Evolutionary conservation across 2,797 vertebrate species (phyloP).

Genomic region (Neoniphon sammara): DNA sequence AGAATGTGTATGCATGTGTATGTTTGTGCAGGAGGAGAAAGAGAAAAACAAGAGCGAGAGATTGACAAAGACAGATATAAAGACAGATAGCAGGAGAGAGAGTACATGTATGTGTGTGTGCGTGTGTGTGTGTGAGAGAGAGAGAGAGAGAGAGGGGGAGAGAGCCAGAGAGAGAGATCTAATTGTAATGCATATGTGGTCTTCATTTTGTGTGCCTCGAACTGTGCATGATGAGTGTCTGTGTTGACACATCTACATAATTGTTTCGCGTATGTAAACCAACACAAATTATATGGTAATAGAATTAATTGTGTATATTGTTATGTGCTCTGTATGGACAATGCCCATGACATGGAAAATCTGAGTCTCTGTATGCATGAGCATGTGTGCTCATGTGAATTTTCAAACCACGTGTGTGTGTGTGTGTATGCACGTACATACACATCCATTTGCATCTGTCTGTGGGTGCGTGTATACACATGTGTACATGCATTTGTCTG

Average conservation of each 20-base stretch:
- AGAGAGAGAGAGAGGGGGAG: not conserved
- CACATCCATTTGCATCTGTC: conserved; percentile 23
- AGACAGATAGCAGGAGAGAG: conserved; percentile 24
- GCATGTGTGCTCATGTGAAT: conserved; percentile 1
- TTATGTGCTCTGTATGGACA: conserved; percentile 33
- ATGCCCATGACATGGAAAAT: conserved; percentile 18
- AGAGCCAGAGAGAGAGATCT: conserved; percentile 1
- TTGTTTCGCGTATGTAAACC: conserved; percentile 50
- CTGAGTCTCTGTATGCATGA: not conserved
- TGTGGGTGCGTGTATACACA: conserved; percentile 15
- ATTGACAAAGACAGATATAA: conserved; percentile 12
- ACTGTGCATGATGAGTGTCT: conserved; percentile 57
- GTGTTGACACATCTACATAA: conserved; percentile 59
- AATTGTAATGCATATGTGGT: conserved; percentile 39
- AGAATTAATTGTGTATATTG: conserved; percentile 53
- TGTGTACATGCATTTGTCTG: conserved; percentile 40
- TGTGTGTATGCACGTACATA: conserved; percentile 4
- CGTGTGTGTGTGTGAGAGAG: no score
- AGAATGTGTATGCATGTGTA: conserved; percentile 12
- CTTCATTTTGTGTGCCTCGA: conserved; percentile 49
- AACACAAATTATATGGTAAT: conserved; percentile 53
- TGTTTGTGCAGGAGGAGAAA: not conserved
- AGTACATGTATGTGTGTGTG: no score
- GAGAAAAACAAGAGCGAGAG: conserved; percentile 7
- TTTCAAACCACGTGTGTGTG: not conserved